Percentiles rank a stretch among this genome's conserved stretches.
Evolutionary conservation across 2,797 vertebrate genomes (phyloP).

Genomic region (Carapus acus): DNA sequence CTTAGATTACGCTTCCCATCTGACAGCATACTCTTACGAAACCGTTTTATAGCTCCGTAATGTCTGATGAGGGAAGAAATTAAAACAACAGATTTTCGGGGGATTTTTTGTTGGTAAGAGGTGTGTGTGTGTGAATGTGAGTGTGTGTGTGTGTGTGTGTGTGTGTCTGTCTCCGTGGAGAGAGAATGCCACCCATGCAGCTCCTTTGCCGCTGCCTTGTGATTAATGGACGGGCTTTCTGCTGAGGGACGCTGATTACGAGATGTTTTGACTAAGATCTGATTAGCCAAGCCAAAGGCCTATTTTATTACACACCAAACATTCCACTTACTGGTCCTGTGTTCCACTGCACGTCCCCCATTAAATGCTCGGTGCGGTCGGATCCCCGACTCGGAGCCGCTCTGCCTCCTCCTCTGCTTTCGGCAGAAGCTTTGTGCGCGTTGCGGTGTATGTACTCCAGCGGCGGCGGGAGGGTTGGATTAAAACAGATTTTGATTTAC

Average conservation of each 20-base stretch:
- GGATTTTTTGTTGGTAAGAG: conserved; percentile 52
- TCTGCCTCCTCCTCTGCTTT: conserved; percentile 49
- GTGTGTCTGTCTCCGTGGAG: conserved; percentile 30
- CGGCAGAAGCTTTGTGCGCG: no score
- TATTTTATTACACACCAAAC: conserved; percentile 75
- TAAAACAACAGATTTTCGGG: conserved; percentile 57
- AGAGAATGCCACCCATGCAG: conserved; percentile 74
- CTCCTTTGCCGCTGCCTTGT: conserved; percentile 63
- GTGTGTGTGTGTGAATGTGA: conserved; percentile 18
- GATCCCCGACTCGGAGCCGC: conserved; percentile 47
- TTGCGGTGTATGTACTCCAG: no score
- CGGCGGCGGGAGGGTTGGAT: no score
- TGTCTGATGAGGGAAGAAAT: conserved; percentile 64
- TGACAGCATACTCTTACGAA: conserved; percentile 51
- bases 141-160: conserved; percentile 32
- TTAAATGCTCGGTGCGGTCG: conserved; percentile 66
- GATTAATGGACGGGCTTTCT: conserved; percentile 74
- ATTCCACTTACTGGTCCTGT: conserved; percentile 68
- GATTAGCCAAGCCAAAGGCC: conserved; percentile 75
- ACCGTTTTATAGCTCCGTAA: conserved; percentile 64
- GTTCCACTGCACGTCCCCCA: conserved; percentile 65
- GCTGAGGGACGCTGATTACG: conserved; percentile 73
- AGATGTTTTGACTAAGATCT: conserved; percentile 74
- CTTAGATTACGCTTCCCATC: conserved; percentile 48
- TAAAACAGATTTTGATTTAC: conserved; percentile 36